A percentile compares a stretch with the other conserved stretches of the same genome.
These are phyloP conservation scores for Lathamus discolor DNA, from an alignment of 2,113 vertebrate species.

Conservation along the genomic window DNA sequence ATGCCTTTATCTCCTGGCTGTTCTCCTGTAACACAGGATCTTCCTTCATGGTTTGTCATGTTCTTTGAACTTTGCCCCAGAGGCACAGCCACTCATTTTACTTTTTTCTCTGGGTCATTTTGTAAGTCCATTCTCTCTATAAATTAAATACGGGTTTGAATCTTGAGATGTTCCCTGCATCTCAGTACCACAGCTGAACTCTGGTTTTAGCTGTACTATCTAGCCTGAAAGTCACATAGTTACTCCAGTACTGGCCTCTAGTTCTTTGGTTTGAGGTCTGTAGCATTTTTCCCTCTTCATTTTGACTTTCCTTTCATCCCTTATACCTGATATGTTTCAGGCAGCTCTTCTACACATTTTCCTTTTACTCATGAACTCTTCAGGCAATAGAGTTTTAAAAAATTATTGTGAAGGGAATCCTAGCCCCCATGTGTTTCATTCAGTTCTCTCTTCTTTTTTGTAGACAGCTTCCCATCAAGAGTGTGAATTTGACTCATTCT, in stretches of 20 bases:
- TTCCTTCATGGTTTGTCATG: neutral
- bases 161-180: neutral
- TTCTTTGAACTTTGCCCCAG: neutral
- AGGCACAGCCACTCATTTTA: neutral
- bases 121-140: neutral
- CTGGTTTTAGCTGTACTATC: neutral
- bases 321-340: neutral
- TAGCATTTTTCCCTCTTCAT: neutral
- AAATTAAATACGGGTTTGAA: neutral
- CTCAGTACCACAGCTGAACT: neutral
- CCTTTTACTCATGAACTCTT: neutral
- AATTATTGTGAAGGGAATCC: constrained; percentile 26
- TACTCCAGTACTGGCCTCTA: neutral
- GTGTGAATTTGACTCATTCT: neutral
- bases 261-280: neutral
- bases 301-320: neutral
- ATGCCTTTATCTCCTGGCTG: neutral
- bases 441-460: neutral
- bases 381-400: neutral
- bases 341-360: neutral
- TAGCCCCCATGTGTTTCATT: neutral
- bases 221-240: neutral
- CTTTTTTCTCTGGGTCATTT: neutral
- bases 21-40: neutral
- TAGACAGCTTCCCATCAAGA: neutral